Conservation (phyloP, 1,140 invertebrate species). For the Globodera rostochiensis region DNA sequence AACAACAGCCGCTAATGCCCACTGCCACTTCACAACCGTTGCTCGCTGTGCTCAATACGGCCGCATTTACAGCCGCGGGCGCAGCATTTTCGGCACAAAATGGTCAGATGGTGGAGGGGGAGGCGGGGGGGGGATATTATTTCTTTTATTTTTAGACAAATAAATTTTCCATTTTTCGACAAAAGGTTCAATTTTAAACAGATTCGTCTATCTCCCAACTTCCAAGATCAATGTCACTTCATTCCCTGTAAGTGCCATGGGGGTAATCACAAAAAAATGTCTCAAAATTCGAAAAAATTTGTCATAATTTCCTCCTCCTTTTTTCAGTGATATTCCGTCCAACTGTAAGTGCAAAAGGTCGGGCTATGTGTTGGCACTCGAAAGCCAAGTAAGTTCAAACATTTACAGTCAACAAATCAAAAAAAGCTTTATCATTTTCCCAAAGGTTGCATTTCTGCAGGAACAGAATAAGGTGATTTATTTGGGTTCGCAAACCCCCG, state of each 20-base stretch:
- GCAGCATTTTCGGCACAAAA: neutral
- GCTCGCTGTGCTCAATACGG: neutral
- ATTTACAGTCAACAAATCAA: neutral
- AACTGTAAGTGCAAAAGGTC: neutral
- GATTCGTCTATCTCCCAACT: neutral
- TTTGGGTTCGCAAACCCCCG: too few species aligned
- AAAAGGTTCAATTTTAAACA: neutral
- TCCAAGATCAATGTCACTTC: neutral
- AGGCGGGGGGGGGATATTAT: too few species aligned
- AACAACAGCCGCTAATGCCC: neutral
- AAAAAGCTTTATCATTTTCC: neutral
- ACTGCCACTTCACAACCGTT: neutral
- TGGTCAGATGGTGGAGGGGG: neutral
- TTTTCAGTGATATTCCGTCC: neutral
- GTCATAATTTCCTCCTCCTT: neutral
- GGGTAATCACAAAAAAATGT: neutral
- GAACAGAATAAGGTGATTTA: neutral
- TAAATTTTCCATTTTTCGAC: too few species aligned
- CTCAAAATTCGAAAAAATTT: neutral
- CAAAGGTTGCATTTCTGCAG: neutral
- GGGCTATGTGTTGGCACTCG: neutral
- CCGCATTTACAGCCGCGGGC: neutral
- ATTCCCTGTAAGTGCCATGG: neutral
- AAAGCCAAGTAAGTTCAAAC: neutral
- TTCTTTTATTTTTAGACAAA: too few species aligned